Evolutionary conservation across 2,797 vertebrate genomes (phyloP).

Genomic region (Mus spretus): DNA sequence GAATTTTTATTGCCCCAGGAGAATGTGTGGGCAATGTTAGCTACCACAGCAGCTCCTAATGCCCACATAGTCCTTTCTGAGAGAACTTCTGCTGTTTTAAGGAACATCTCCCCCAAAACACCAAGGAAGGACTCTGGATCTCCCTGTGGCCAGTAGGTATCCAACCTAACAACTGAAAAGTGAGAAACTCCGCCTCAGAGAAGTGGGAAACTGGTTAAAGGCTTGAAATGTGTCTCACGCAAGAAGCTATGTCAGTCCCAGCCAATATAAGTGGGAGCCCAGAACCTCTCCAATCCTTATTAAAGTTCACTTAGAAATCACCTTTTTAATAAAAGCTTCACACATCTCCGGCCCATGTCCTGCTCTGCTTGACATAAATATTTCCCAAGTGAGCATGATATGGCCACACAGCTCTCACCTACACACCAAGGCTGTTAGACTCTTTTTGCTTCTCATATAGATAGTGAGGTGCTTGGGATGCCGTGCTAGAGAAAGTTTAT

Average conservation of each 20-base stretch:
- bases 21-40: neutral
- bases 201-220: neutral
- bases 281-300: neutral
- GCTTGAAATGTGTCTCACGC: neutral
- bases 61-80: neutral
- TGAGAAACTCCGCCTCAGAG: neutral
- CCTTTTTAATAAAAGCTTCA: constrained; percentile 5
- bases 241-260: neutral
- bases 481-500: neutral
- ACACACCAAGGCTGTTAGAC: neutral
- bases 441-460: neutral
- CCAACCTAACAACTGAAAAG: neutral
- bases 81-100: neutral
- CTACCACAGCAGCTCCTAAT: neutral
- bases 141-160: neutral
- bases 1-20: constrained; percentile 4
- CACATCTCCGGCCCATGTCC: neutral
- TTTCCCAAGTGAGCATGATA: constrained; percentile 29
- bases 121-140: neutral
- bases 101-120: neutral
- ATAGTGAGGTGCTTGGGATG: neutral
- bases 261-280: neutral
- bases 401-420: neutral
- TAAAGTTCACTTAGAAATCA: neutral
- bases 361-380: neutral